A percentile compares a stretch with the other conserved stretches of the same genome.
Evolutionary conservation across 1,140 invertebrate species (phyloP).

Genomic region (Ylistrum balloti): DNA sequence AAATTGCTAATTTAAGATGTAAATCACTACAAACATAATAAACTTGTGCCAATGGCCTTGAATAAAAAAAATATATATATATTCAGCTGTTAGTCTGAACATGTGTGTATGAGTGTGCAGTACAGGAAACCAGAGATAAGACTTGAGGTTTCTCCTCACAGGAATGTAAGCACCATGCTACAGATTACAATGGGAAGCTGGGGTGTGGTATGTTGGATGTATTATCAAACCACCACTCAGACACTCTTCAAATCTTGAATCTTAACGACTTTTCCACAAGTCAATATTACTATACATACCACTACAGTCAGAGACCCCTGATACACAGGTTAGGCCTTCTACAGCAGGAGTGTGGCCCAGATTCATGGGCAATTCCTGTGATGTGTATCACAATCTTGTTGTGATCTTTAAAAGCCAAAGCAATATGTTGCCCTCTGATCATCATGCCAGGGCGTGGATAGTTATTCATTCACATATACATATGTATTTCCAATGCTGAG

Average conservation of each 20-base stretch:
- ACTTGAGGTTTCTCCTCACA: not conserved
- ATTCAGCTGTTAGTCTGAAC: slow-evolving; percentile 22
- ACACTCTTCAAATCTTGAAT: slow-evolving; percentile 20
- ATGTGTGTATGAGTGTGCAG: not conserved
- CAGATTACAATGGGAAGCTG: slow-evolving; percentile 37
- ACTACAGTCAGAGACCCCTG: not conserved
- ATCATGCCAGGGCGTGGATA: not conserved
- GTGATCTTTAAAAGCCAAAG: not conserved
- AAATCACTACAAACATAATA: not conserved
- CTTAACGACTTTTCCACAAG: slow-evolving; percentile 33
- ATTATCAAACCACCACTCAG: slow-evolving; percentile 26
- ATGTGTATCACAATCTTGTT: not conserved
- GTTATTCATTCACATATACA: too few species aligned
- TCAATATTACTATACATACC: slow-evolving; percentile 29
- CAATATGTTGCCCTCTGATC: not conserved
- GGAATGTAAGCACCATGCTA: not conserved
- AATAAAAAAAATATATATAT: slow-evolving; percentile 8
- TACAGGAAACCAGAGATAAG: slow-evolving; percentile 12
- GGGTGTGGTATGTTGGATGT: slow-evolving; percentile 37
- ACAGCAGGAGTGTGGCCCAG: not conserved
- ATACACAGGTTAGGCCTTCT: not conserved
- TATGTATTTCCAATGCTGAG: not conserved
- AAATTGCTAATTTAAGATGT: not conserved
- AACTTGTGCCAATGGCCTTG: not conserved
- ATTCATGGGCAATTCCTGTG: not conserved